These are phyloP conservation scores for Porites evermanni DNA, from an alignment of 92 coral and sea anemone species.

Conservation along the genomic window DNA sequence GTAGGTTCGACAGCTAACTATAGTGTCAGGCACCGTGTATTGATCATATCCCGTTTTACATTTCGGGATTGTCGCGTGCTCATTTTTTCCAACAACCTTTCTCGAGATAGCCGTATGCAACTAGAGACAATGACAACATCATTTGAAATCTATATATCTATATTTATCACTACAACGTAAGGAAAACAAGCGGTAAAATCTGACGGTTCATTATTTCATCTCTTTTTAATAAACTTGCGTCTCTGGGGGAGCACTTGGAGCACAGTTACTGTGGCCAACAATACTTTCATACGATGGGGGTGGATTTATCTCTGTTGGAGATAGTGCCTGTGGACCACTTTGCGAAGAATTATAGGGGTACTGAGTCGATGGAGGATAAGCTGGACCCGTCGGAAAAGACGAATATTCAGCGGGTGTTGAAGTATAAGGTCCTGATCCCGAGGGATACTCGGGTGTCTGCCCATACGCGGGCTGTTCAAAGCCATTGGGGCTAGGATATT, in stretches of 20 bases:
- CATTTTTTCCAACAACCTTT: too few species aligned
- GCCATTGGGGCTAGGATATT: slow-evolving; percentile 4
- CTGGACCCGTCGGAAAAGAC: slow-evolving; percentile 31
- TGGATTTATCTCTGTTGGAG: slow-evolving; percentile 39
- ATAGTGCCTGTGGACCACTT: slow-evolving; percentile 6
- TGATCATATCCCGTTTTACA: too few species aligned
- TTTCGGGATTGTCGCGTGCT: too few species aligned
- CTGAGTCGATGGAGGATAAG: slow-evolving; percentile 22
- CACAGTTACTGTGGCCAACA: not conserved
- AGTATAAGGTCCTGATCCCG: not conserved
- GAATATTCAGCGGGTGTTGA: slow-evolving; percentile 23
- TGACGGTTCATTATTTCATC: too few species aligned
- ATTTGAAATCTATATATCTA: too few species aligned
- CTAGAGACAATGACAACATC: too few species aligned
- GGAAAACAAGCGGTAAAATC: too few species aligned
- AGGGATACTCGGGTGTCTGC: slow-evolving; percentile 9
- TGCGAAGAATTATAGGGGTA: slow-evolving; percentile 30
- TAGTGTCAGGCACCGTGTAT: too few species aligned
- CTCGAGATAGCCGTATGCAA: too few species aligned
- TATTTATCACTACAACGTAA: too few species aligned
- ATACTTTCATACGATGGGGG: slow-evolving; percentile 54
- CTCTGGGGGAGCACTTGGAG: slow-evolving; percentile 9
- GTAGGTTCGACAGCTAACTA: too few species aligned
- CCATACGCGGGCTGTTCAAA: slow-evolving; percentile 22
- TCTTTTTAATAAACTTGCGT: too few species aligned